A percentile compares a stretch with the other conserved stretches of the same genome.
Conservation (phyloP, 1,140 invertebrate species). For the Gerris buenoi region DNA sequence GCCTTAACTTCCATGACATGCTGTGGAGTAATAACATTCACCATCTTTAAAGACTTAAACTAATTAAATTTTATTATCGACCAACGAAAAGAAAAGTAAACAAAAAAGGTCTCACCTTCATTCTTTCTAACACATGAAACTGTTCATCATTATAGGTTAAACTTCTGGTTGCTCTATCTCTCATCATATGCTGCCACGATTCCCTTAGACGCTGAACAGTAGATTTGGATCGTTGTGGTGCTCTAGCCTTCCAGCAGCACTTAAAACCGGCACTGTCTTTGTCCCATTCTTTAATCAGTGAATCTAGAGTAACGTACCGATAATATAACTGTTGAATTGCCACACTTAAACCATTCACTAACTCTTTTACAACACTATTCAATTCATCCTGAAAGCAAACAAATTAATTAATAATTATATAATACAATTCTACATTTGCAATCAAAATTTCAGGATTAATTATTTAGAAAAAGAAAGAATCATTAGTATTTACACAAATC, state of each 20-base stretch:
- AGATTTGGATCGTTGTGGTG: slow-evolving; percentile 53
- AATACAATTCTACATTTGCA: too few relatives aligned
- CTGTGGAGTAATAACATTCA: too few relatives aligned
- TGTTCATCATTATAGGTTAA: slow-evolving; percentile 85
- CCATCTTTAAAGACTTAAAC: too few relatives aligned
- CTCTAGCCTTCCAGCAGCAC: slow-evolving; percentile 46
- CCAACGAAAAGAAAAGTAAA: too few relatives aligned
- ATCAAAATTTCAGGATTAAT: too few relatives aligned
- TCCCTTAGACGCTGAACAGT: slow-evolving; percentile 65
- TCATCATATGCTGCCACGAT: slow-evolving; percentile 78
- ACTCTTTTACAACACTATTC: slow-evolving; percentile 28
- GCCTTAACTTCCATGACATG: too few relatives aligned
- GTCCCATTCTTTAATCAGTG: slow-evolving; percentile 53
- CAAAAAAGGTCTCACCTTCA: slow-evolving; percentile 41
- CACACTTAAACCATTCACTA: slow-evolving; percentile 31
- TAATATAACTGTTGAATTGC: slow-evolving; percentile 41
- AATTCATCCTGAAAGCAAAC: slow-evolving; percentile 29
- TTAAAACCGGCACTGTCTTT: slow-evolving; percentile 45
- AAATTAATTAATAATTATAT: too few relatives aligned
- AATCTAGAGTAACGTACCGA: slow-evolving; percentile 37
- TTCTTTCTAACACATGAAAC: slow-evolving; percentile 77
- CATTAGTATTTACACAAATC: too few relatives aligned
- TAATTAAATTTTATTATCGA: too few relatives aligned
- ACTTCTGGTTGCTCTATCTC: slow-evolving; percentile 66
- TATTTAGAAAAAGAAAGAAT: too few relatives aligned